Evolutionary conservation across 2,797 vertebrate genomes (phyloP).

Genomic region (Gymnothorax reevesii): DNA sequence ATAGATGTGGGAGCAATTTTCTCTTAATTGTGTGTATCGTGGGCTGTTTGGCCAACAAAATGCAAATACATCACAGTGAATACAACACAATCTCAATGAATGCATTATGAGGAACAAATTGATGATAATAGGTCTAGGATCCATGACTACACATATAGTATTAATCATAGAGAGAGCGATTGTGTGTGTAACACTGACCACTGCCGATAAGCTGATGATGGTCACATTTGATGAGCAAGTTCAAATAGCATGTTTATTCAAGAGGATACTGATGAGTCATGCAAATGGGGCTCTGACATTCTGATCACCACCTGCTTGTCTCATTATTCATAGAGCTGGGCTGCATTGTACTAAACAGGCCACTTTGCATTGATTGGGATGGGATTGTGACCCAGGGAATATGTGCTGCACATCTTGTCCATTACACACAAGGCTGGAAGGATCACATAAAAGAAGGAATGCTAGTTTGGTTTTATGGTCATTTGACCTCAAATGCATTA

Average conservation of each 20-base stretch:
- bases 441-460: neutral
- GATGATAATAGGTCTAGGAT: neutral
- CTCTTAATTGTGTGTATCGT: constrained; percentile 41
- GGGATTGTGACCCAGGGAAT: neutral
- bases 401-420: neutral
- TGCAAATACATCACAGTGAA: neutral
- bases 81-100: neutral
- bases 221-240: neutral
- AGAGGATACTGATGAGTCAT: neutral
- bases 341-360: neutral
- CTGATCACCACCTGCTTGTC: neutral
- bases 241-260: neutral
- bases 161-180: neutral
- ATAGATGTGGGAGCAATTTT: constrained; percentile 50
- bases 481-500: neutral
- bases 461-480: neutral
- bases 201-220: neutral
- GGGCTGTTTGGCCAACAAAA: constrained; percentile 42
- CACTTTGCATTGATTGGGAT: neutral
- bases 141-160: neutral
- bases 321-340: neutral
- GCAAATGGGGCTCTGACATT: neutral
- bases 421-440: neutral
- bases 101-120: neutral
- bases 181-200: neutral